phyloP scores from a whole-genome alignment of 2,113 vertebrate species.

The Opisthocomus hoazin region DNA sequence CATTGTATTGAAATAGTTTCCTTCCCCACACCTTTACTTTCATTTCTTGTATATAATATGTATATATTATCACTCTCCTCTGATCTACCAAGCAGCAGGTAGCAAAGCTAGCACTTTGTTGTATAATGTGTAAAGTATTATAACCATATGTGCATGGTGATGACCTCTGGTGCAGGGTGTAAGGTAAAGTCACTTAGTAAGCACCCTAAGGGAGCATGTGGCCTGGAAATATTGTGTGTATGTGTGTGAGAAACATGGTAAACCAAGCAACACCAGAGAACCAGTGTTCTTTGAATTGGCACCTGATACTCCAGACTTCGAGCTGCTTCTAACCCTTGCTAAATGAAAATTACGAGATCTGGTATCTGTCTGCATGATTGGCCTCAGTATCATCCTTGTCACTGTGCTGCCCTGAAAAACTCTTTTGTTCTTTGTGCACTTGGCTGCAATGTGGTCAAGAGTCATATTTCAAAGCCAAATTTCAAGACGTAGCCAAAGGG shows the following conservation, averaged over 20 bases:
- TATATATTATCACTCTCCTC: fast-evolving
- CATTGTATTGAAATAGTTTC: fast-evolving
- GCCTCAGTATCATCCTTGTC: not conserved
- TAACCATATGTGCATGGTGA: fast-evolving
- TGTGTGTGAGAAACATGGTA: not conserved
- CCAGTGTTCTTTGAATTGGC: not conserved
- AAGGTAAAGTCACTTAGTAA: not conserved
- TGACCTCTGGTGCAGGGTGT: not conserved
- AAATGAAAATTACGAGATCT: not conserved
- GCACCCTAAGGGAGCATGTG: not conserved
- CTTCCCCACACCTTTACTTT: not conserved
- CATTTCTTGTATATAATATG: not conserved
- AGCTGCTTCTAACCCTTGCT: not conserved
- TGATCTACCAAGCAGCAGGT: not conserved
- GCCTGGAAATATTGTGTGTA: not conserved
- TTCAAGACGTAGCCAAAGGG: not conserved
- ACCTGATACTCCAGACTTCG: fast-evolving
- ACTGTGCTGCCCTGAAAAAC: not conserved
- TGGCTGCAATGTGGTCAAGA: not conserved
- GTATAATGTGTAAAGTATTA: too few relatives aligned
- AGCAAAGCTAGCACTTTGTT: not conserved
- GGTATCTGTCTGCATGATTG: not conserved
- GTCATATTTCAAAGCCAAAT: not conserved
- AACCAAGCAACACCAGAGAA: not conserved
- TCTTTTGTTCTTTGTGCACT: not conserved